Evolutionary conservation across 2,888 invertebrate genomes (phyloP).

Genomic region (Monoplex corrugatus): DNA sequence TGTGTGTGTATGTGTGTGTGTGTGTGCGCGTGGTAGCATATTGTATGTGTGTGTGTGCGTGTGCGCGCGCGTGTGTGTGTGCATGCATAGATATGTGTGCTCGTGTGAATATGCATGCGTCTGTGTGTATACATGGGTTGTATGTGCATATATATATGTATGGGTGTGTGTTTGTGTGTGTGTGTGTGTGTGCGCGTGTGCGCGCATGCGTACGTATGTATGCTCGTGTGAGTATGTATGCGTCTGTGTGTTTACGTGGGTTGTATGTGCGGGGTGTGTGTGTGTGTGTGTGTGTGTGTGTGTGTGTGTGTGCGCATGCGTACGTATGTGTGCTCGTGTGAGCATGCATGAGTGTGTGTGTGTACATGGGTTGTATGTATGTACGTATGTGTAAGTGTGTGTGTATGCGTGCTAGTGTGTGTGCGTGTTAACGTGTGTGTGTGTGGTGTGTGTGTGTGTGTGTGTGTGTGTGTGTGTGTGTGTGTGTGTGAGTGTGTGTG

Average conservation of each 20-base stretch:
- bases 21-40: too few species aligned
- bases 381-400: background rate
- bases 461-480: background rate
- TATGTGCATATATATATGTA: too few species aligned
- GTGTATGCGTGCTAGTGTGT: background rate
- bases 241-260: background rate
- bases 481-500: background rate
- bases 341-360: background rate
- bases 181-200: too few species aligned
- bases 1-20: too few species aligned
- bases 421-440: background rate
- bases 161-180: too few species aligned
- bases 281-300: slow-evolving; percentile 29
- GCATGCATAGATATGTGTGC: too few species aligned
- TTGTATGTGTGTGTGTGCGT: too few species aligned
- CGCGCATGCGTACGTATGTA: too few species aligned
- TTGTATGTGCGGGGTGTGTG: slow-evolving; percentile 29
- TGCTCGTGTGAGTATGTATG: too few species aligned
- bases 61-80: too few species aligned
- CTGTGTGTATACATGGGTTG: too few species aligned
- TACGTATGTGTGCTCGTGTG: background rate
- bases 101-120: too few species aligned
- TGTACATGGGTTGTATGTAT: background rate
- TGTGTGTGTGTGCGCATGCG: slow-evolving; percentile 27
- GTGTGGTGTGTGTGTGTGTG: background rate